Conservation (phyloP, 2,797 vertebrate species). For the Halcyon badia region DNA sequence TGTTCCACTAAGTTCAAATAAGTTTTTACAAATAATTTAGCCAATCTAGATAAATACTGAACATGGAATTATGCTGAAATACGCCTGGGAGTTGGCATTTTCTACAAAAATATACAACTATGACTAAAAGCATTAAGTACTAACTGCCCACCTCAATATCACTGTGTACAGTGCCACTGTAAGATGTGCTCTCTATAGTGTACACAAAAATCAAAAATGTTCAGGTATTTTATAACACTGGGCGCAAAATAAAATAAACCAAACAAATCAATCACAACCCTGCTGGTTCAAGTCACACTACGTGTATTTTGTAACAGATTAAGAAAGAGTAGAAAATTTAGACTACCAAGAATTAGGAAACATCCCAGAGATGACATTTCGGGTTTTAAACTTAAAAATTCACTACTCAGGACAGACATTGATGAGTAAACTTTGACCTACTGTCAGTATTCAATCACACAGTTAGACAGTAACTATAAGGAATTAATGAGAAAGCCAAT, state of each 20-base stretch:
- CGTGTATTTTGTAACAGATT: not conserved
- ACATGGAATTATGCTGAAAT: constrained; percentile 15
- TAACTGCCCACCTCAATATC: constrained; percentile 32
- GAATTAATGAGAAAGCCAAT: not conserved
- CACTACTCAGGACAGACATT: not conserved
- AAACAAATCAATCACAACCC: not conserved
- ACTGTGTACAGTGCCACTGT: not conserved
- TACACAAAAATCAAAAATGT: not conserved
- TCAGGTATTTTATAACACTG: not conserved
- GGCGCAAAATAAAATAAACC: not conserved
- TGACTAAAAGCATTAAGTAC: constrained; percentile 24
- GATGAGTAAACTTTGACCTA: not conserved
- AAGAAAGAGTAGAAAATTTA: not conserved
- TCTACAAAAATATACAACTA: not conserved
- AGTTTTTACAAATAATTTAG: constrained; percentile 60
- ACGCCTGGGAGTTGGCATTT: not conserved
- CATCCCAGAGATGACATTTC: not conserved
- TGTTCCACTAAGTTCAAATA: constrained; percentile 52
- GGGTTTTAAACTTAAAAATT: not conserved
- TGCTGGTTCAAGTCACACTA: not conserved
- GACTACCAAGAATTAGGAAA: not conserved
- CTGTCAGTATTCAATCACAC: not conserved
- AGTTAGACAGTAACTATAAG: not conserved
- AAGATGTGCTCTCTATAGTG: not conserved
- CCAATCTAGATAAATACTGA: constrained; percentile 36